Percentiles rank a stretch among this genome's conserved stretches.
Evolutionary conservation across 2,888 invertebrate genomes (phyloP).

Genomic region (Lasioglossum lativentre): DNA sequence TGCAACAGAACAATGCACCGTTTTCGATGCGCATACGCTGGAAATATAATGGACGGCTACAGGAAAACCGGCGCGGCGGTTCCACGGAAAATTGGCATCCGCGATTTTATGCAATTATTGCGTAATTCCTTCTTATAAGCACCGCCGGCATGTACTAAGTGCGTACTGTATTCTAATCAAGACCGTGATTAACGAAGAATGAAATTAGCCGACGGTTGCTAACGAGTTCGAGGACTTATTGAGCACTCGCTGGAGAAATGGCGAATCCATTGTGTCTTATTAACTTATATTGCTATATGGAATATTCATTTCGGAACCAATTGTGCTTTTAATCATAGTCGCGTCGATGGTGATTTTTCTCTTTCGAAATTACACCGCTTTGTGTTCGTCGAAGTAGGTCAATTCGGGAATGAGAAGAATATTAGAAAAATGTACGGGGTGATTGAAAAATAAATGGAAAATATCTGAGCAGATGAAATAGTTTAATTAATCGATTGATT

Average conservation of each 20-base stretch:
- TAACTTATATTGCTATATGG: constrained; percentile 38
- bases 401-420: not conserved
- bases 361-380: not conserved
- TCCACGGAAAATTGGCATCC: constrained; percentile 35
- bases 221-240: constrained; percentile 11
- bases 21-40: constrained; percentile 38
- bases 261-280: not conserved
- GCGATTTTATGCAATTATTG: constrained; percentile 42
- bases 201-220: constrained; percentile 11
- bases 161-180: constrained; percentile 27
- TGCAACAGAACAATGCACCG: constrained; percentile 44
- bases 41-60: constrained; percentile 32
- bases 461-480: not conserved
- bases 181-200: constrained; percentile 21
- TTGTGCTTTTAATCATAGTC: not conserved
- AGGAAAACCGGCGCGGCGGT: constrained; percentile 40
- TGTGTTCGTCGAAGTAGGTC: not conserved
- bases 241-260: not conserved
- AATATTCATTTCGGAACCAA: not conserved
- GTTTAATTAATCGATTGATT: not conserved
- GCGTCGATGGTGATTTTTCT: not conserved
- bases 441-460: not conserved
- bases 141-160: constrained; percentile 2
- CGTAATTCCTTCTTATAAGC: constrained; percentile 29
- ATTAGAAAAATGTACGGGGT: not conserved